phyloP scores from a whole-genome alignment of 1,140 invertebrate species.

The Orius laevigatus region DNA sequence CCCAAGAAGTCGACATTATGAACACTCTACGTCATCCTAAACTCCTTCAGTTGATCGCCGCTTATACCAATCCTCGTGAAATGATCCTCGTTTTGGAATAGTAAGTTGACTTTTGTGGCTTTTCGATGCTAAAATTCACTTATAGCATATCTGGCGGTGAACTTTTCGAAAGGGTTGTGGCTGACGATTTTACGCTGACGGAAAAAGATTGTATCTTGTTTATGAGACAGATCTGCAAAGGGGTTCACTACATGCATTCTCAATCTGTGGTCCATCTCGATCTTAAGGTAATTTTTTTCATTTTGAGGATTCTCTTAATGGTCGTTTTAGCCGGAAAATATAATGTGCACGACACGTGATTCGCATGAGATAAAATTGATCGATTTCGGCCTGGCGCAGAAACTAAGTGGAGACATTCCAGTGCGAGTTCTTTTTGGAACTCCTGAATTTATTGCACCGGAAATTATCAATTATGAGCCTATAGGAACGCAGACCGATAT shows the following conservation, averaged over 20 bases:
- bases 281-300: conserved; percentile 49
- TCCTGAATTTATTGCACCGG: conserved; percentile 85
- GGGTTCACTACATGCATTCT: conserved; percentile 78
- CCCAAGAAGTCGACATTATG: conserved; percentile 86
- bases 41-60: conserved; percentile 69
- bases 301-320: conserved; percentile 13
- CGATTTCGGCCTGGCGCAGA: conserved; percentile 77
- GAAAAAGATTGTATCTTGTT: conserved; percentile 85
- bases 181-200: conserved; percentile 79
- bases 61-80: conserved; percentile 70
- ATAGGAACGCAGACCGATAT: conserved; percentile 75
- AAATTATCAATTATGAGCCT: conserved; percentile 82
- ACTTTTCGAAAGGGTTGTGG: conserved; percentile 78
- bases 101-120: conserved; percentile 48
- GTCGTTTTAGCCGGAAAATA: conserved; percentile 63
- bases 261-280: conserved; percentile 76
- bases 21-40: conserved; percentile 77
- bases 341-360: conserved; percentile 69
- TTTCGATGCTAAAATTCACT: conserved; percentile 9
- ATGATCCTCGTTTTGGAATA: conserved; percentile 88
- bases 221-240: conserved; percentile 77
- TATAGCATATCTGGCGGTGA: conserved; percentile 78
- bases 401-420: conserved; percentile 48
- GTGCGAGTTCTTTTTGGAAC: conserved; percentile 76
- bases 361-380: conserved; percentile 77